Evolutionary conservation across 1,140 invertebrate genomes (phyloP).

Genomic region (Drosophila grimshawi): DNA sequence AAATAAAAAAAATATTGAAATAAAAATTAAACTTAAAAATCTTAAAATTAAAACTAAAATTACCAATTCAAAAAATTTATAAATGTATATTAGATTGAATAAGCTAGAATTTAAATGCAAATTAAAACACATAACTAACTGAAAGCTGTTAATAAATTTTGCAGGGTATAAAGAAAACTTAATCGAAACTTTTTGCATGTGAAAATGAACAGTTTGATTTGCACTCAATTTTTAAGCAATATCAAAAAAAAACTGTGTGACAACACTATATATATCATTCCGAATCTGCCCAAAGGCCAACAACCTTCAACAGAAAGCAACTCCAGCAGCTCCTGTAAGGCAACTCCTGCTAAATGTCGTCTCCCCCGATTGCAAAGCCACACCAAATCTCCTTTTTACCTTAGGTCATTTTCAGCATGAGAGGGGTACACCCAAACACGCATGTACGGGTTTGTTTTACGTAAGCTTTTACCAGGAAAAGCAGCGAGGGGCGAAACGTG

Average conservation of each 20-base stretch:
- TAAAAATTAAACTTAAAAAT: no score
- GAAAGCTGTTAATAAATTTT: no score
- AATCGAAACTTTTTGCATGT: background rate
- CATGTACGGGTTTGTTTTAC: conserved; percentile 52
- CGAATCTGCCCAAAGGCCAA: conserved; percentile 57
- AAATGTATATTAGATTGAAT: no score
- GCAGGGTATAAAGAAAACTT: no score
- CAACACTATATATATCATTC: conserved; percentile 56
- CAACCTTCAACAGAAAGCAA: conserved; percentile 63
- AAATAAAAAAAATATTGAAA: no score
- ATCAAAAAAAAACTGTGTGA: conserved; percentile 4
- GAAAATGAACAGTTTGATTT: background rate
- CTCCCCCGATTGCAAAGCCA: conserved; percentile 37
- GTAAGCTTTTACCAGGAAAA: conserved; percentile 13
- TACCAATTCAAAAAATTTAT: no score
- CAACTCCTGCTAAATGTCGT: background rate
- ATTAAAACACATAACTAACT: no score
- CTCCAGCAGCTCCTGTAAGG: conserved; percentile 28
- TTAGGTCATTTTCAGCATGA: conserved; percentile 70
- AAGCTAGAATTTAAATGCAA: no score
- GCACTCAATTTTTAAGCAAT: background rate
- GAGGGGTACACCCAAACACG: conserved; percentile 43
- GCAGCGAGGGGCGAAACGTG: conserved; percentile 35
- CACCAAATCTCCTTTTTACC: conserved; percentile 73
- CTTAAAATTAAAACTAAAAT: no score